phyloP scores from a whole-genome alignment of 2,113 vertebrate species.

The Epinephelus lanceolatus region DNA sequence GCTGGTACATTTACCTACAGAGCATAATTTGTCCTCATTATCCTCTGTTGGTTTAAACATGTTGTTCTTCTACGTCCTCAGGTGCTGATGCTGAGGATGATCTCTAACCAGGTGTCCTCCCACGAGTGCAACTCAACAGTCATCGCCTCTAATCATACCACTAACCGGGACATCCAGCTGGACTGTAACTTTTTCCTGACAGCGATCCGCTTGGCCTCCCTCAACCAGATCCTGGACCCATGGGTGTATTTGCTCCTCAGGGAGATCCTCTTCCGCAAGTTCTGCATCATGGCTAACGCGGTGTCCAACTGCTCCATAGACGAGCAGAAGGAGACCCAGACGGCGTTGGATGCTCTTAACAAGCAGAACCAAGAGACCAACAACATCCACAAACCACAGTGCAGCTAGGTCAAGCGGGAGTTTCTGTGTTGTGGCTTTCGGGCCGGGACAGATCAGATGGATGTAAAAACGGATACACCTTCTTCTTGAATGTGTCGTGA shows the following conservation, averaged over 20 bases:
- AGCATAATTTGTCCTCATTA: background rate
- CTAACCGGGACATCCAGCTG: conserved; percentile 61
- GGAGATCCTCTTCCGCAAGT: conserved; percentile 92
- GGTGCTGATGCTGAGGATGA: conserved; percentile 93
- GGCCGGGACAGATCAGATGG: background rate
- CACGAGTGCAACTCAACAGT: conserved; percentile 84
- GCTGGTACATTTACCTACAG: background rate
- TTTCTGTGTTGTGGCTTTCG: background rate
- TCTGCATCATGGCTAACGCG: conserved; percentile 91
- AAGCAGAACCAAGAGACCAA: conserved; percentile 83
- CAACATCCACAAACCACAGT: conserved; percentile 62
- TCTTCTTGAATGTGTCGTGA: background rate
- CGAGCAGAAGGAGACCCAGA: conserved; percentile 80
- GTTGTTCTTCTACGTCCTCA: conserved; percentile 66
- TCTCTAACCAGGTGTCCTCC: conserved; percentile 85
- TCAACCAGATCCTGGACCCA: conserved; percentile 98
- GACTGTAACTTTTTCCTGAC: conserved; percentile 92
- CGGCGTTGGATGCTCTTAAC: conserved; percentile 79
- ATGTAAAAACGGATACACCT: conserved; percentile 1
- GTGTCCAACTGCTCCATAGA: conserved; percentile 89
- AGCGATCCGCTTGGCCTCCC: conserved; percentile 93
- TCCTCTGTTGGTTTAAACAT: background rate
- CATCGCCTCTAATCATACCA: background rate
- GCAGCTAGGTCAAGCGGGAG: conserved; percentile 44
- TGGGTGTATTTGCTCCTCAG: conserved; percentile 97